Percentiles rank a stretch among this genome's conserved stretches.
Conservation (phyloP, 2,888 invertebrate genomes). For the Lithophane semibrunnea region DNA sequence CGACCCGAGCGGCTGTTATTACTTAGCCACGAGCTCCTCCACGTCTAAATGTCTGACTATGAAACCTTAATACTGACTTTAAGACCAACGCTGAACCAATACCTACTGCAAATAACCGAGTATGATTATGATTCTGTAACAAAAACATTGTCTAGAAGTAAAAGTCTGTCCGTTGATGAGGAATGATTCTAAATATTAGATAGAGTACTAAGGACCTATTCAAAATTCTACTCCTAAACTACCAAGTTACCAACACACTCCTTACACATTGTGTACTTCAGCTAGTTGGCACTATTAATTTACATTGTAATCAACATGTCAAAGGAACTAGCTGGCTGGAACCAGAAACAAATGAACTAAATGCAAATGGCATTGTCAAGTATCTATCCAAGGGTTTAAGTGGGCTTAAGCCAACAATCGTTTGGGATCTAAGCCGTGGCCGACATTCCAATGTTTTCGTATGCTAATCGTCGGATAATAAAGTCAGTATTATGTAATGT, state of each 20-base stretch:
- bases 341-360: conserved; percentile 68
- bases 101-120: too few species aligned
- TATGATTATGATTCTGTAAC: too few species aligned
- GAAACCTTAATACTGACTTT: too few species aligned
- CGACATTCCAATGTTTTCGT: conserved; percentile 58
- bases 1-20: too few species aligned
- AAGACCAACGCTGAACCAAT: too few species aligned
- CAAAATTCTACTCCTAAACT: conserved; percentile 19
- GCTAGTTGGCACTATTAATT: conserved; percentile 62
- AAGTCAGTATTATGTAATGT: conserved; percentile 19
- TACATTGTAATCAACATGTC: conserved; percentile 68
- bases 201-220: not conserved
- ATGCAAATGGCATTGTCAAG: conserved; percentile 68
- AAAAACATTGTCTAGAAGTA: too few species aligned
- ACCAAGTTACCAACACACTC: conserved; percentile 12
- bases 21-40: too few species aligned
- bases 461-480: conserved; percentile 54
- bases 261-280: conserved; percentile 31
- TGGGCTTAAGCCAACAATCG: conserved; percentile 63
- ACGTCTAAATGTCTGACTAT: too few species aligned
- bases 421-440: conserved; percentile 53
- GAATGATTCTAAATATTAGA: too few species aligned
- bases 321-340: conserved; percentile 62
- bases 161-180: too few species aligned
- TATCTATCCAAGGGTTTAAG: conserved; percentile 63